phyloP scores from a whole-genome alignment of 1,140 invertebrate genomes.

The Pseudomyrmex concolor region DNA sequence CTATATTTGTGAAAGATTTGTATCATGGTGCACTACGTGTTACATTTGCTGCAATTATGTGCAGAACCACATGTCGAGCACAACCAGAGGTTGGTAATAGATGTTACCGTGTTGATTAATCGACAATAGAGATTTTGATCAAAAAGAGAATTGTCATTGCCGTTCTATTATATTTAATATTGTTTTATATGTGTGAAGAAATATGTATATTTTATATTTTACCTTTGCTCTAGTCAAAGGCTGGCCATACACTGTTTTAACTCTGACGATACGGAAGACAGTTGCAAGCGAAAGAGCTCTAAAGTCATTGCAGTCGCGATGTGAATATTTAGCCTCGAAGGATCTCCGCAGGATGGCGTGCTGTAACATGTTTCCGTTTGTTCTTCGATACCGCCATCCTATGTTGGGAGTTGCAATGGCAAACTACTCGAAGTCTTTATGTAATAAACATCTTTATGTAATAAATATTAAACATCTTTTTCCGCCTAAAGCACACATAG shows the following conservation, averaged over 20 bases:
- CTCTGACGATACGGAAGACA: slow-evolving; percentile 29
- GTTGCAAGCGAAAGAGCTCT: neutral
- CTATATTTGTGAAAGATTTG: neutral
- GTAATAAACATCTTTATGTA: neutral
- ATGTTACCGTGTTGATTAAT: neutral
- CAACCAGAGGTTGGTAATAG: slow-evolving; percentile 3
- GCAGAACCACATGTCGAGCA: neutral
- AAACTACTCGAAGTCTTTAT: too few species aligned
- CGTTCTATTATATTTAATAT: neutral
- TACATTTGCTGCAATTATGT: slow-evolving; percentile 13
- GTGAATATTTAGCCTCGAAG: slow-evolving; percentile 29
- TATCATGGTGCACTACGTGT: slow-evolving; percentile 6
- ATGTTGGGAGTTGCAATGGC: neutral
- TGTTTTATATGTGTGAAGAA: neutral
- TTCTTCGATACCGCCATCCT: neutral
- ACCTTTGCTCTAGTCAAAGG: neutral
- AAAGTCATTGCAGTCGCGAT: neutral
- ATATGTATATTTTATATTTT: neutral
- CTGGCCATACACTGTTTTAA: slow-evolving; percentile 29
- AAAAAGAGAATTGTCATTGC: neutral
- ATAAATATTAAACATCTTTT: neutral
- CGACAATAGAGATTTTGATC: neutral
- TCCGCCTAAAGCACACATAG: neutral
- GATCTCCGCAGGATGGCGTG: slow-evolving; percentile 33
- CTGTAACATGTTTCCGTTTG: neutral